Evolutionary conservation across 1,140 invertebrate species (phyloP).

Genomic region (Archivesica marissinica): DNA sequence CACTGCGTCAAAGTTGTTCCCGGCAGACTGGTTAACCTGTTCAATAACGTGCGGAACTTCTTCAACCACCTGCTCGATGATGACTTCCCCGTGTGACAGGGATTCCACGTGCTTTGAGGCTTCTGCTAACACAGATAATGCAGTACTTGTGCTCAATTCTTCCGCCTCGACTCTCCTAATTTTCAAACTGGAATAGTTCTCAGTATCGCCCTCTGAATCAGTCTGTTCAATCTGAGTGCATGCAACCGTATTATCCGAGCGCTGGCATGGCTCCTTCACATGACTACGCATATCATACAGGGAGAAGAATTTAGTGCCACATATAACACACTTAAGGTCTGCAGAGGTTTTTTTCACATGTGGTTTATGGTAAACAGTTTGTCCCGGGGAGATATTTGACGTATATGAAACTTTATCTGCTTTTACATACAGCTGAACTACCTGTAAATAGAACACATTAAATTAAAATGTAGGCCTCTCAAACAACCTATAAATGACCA

Average conservation of each 20-base stretch:
- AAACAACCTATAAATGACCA: too few species aligned
- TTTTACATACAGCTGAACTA: constrained; percentile 61
- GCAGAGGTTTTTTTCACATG: constrained; percentile 52
- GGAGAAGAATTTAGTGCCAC: constrained; percentile 68
- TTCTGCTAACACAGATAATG: constrained; percentile 54
- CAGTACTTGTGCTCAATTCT: constrained; percentile 11
- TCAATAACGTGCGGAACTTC: constrained; percentile 25
- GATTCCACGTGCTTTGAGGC: constrained; percentile 62
- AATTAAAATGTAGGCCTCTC: too few species aligned
- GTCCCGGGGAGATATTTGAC: constrained; percentile 22
- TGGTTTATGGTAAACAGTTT: constrained; percentile 50
- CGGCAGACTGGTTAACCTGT: not conserved
- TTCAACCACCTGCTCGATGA: constrained; percentile 4
- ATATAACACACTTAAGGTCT: constrained; percentile 72
- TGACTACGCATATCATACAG: constrained; percentile 75
- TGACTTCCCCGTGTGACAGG: constrained; percentile 15
- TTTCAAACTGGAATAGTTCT: constrained; percentile 37
- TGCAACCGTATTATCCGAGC: constrained; percentile 2
- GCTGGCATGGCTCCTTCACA: constrained; percentile 74
- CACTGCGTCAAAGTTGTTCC: not conserved
- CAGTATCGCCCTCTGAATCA: constrained; percentile 23
- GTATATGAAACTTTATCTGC: constrained; percentile 52
- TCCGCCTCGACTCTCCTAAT: constrained; percentile 37
- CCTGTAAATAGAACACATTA: constrained; percentile 44
- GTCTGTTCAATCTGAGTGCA: constrained; percentile 13